Evolutionary conservation across 92 coral and sea anemone genomes (phyloP).

Genomic region (Epizoanthus stellaris): DNA sequence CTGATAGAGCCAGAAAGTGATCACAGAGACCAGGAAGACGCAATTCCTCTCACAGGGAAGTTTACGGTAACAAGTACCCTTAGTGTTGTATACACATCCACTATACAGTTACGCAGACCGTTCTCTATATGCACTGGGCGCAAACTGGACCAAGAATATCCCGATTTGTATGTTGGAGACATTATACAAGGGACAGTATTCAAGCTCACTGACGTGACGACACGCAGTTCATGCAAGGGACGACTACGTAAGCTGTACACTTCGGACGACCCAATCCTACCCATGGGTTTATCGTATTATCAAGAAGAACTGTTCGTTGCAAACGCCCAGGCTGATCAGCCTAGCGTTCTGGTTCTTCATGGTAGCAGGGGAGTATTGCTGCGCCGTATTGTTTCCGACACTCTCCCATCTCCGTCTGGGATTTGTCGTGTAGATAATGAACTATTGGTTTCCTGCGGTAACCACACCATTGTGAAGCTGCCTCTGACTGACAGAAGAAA

Average conservation of each 20-base stretch:
- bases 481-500: background rate
- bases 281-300: conserved; percentile 31
- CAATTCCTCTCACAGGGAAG: conserved; percentile 47
- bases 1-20: conserved; percentile 21
- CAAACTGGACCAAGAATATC: conserved; percentile 56
- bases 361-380: conserved; percentile 53
- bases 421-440: conserved; percentile 44
- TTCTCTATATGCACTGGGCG: conserved; percentile 45
- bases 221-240: conserved; percentile 60
- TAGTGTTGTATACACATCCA: conserved; percentile 34
- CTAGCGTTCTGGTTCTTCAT: conserved; percentile 47
- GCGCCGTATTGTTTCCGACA: conserved; percentile 39
- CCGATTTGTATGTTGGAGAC: conserved; percentile 62
- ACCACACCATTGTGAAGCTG: conserved; percentile 50
- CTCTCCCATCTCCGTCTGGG: conserved; percentile 58
- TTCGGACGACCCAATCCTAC: conserved; percentile 30
- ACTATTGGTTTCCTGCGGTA: conserved; percentile 53
- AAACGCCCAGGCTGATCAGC: conserved; percentile 49
- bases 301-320: conserved; percentile 57
- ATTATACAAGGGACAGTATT: conserved; percentile 48
- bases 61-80: conserved; percentile 58
- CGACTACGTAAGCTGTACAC: conserved; percentile 43
- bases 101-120: conserved; percentile 51
- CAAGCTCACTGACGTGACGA: conserved; percentile 47
- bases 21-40: conserved; percentile 35